phyloP scores from a whole-genome alignment of 1,140 invertebrate genomes.

The Ceratosolen fusciceps region DNA sequence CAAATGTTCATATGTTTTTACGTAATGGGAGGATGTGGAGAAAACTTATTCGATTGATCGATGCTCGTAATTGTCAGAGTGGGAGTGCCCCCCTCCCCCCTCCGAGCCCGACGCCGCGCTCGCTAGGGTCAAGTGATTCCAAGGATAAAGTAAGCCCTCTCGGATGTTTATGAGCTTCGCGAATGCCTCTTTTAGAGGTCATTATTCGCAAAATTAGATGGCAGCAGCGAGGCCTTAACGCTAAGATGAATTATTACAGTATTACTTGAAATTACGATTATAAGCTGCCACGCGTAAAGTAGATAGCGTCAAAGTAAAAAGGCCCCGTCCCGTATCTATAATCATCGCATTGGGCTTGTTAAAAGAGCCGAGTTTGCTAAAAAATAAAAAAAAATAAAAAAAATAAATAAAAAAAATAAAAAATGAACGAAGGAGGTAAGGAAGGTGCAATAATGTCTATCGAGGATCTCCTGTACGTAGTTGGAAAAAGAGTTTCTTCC shows the following conservation, averaged over 20 bases:
- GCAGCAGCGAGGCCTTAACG: neutral
- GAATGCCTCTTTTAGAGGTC: neutral
- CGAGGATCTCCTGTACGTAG: neutral
- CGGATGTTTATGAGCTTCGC: neutral
- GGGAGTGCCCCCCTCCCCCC: too few relatives aligned
- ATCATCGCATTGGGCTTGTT: neutral
- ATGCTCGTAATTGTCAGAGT: too few relatives aligned
- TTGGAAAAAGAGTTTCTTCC: neutral
- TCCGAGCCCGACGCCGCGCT: too few relatives aligned
- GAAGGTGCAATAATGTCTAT: slow-evolving; percentile 10
- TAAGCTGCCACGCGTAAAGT: neutral
- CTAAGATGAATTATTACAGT: neutral
- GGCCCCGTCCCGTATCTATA: neutral
- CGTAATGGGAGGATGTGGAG: too few relatives aligned
- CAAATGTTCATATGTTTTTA: too few relatives aligned
- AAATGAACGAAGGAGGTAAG: too few relatives aligned
- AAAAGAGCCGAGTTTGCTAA: too few relatives aligned
- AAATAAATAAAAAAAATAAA: too few relatives aligned
- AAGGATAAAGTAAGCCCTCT: neutral
- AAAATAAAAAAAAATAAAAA: too few relatives aligned
- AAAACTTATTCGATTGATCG: too few relatives aligned
- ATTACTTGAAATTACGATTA: slow-evolving; percentile 6
- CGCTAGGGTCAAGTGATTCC: too few relatives aligned
- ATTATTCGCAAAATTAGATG: neutral
- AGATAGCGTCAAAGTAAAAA: neutral